Conservation (phyloP, 2,113 vertebrate genomes). For the Sceloporus tristichus region DNA sequence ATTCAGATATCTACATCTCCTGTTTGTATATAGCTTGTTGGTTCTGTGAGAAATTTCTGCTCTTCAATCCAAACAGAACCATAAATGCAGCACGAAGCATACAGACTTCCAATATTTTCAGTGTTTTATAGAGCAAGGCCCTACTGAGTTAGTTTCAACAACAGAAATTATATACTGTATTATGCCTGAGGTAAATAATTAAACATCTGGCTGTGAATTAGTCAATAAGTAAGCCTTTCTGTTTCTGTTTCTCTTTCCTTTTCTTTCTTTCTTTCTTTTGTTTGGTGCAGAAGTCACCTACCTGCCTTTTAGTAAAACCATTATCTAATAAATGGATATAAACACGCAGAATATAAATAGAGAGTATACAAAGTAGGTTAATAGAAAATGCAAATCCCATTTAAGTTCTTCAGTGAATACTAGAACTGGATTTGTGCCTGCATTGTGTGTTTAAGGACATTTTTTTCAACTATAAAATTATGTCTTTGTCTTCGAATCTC, state of each 20-base stretch:
- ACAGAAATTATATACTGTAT: not conserved
- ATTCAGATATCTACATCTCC: too few relatives aligned
- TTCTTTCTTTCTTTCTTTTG: too few relatives aligned
- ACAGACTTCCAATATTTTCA: too few relatives aligned
- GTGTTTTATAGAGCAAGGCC: too few relatives aligned
- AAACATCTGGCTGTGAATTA: not conserved
- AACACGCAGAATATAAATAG: not conserved
- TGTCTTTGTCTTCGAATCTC: not conserved
- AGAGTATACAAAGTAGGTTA: not conserved
- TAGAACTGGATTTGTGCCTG: not conserved
- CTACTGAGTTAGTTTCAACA: not conserved
- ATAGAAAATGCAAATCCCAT: not conserved
- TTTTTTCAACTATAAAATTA: not conserved
- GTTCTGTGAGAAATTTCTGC: too few relatives aligned
- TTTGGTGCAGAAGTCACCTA: not conserved
- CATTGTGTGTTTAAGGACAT: too few relatives aligned
- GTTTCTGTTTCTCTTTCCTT: too few relatives aligned
- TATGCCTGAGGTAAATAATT: not conserved
- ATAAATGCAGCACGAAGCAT: too few relatives aligned
- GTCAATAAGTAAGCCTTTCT: too few relatives aligned
- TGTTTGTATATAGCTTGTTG: too few relatives aligned
- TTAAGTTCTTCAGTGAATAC: not conserved
- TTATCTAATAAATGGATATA: not conserved
- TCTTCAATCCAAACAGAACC: too few relatives aligned
- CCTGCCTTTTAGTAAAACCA: not conserved